Evolutionary conservation across 2,888 invertebrate species (phyloP).

Genomic region (Criorhina ranunculi): DNA sequence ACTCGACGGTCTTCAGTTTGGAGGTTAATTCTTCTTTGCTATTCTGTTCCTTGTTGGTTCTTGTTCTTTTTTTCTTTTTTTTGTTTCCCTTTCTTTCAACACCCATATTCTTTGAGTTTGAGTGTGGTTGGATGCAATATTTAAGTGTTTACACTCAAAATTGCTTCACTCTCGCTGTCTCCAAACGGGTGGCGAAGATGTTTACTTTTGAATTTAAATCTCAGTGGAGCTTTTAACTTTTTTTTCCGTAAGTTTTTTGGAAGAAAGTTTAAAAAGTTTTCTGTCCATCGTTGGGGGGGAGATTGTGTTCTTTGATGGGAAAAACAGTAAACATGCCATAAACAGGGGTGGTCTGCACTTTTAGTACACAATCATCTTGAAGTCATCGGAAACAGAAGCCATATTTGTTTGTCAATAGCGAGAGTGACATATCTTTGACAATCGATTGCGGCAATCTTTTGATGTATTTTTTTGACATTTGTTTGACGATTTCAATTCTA

Average conservation of each 20-base stretch:
- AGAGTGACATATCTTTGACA: too few relatives aligned
- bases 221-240: not conserved
- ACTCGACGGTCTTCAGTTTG: conserved; percentile 71
- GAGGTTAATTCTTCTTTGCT: conserved; percentile 57
- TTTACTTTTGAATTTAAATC: not conserved
- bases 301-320: too few relatives aligned
- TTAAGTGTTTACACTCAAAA: conserved; percentile 21
- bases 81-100: conserved; percentile 46
- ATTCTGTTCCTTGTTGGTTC: conserved; percentile 27
- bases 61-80: conserved; percentile 39
- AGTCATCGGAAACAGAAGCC: too few relatives aligned
- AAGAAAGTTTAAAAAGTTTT: not conserved
- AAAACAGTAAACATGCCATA: not conserved
- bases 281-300: too few relatives aligned
- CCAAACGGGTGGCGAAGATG: not conserved
- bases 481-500: too few relatives aligned
- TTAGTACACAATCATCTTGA: not conserved
- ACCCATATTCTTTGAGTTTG: conserved; percentile 14
- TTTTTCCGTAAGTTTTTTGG: not conserved
- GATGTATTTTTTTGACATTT: too few relatives aligned
- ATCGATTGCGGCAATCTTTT: too few relatives aligned
- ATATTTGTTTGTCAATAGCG: too few relatives aligned
- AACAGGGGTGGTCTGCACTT: not conserved
- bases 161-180: not conserved
- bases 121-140: conserved; percentile 17